Conservation (phyloP, 2,113 vertebrate genomes). For the Pycnonotus jocosus region DNA sequence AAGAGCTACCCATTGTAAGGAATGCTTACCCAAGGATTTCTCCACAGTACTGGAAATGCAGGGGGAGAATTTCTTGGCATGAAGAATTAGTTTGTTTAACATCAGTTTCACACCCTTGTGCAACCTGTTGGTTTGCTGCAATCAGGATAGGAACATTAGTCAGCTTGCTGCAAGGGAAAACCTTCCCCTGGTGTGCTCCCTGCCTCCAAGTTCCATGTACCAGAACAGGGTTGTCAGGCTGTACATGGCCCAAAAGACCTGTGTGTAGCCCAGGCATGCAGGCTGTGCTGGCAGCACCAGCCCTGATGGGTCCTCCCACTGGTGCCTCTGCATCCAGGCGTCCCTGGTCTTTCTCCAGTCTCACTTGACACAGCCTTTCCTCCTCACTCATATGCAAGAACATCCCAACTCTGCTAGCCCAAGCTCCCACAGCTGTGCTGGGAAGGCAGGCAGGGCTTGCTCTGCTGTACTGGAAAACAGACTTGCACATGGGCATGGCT, state of each 20-base stretch:
- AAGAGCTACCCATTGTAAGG: background rate
- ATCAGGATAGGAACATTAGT: no score
- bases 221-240: background rate
- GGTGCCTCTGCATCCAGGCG: background rate
- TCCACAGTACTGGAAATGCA: background rate
- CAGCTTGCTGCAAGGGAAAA: background rate
- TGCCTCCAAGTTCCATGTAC: background rate
- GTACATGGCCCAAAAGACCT: background rate
- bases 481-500: accelerated
- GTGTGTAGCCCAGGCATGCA: background rate
- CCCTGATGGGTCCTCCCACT: background rate
- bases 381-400: no score
- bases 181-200: background rate
- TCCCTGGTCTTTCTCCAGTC: background rate
- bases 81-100: background rate
- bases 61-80: background rate
- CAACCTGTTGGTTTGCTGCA: background rate
- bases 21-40: background rate
- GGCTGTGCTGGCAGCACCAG: background rate
- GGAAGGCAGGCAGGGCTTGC: background rate
- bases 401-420: background rate
- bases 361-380: background rate
- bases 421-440: background rate
- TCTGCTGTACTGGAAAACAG: background rate
- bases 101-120: background rate